Percentiles rank a stretch among this genome's conserved stretches.
Conservation (phyloP, 2,888 invertebrate species). For the Abrostola triplasia region DNA sequence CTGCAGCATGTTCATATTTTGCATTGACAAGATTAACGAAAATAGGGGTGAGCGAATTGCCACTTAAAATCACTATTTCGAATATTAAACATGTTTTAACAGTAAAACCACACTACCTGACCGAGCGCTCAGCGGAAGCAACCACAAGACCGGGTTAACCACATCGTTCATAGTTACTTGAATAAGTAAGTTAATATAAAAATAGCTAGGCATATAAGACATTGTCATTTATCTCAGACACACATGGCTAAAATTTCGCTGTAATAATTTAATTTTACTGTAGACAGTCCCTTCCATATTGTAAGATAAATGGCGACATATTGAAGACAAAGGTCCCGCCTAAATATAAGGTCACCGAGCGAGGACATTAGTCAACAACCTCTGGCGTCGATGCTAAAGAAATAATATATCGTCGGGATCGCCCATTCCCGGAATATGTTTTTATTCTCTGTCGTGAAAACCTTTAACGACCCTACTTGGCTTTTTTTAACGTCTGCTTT, state of each 20-base stretch:
- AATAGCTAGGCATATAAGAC: not conserved
- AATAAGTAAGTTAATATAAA: too few species aligned
- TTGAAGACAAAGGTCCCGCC: conserved; percentile 48
- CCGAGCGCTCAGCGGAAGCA: too few species aligned
- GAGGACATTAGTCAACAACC: conserved; percentile 57
- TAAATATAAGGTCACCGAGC: conserved; percentile 44
- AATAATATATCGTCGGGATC: conserved; percentile 52
- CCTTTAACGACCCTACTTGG: conserved; percentile 30
- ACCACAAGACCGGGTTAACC: too few species aligned
- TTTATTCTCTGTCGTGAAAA: conserved; percentile 40
- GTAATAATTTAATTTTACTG: conserved; percentile 5
- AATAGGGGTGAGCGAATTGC: too few species aligned
- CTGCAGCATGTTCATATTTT: too few species aligned
- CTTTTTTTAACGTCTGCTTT: conserved; percentile 37
- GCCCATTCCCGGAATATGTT: conserved; percentile 30
- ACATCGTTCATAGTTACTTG: too few species aligned
- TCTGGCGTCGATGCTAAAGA: conserved; percentile 53
- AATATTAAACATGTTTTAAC: too few species aligned
- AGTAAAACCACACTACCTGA: too few species aligned
- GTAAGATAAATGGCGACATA: conserved; percentile 47
- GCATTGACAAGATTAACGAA: too few species aligned
- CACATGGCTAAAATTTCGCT: not conserved
- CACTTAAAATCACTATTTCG: too few species aligned
- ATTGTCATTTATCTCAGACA: not conserved
- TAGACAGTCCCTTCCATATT: conserved; percentile 5